A percentile compares a stretch with the other conserved stretches of the same genome.
Evolutionary conservation across 2,797 vertebrate genomes (phyloP).

Genomic region (Amblyopsis hoosieri): DNA sequence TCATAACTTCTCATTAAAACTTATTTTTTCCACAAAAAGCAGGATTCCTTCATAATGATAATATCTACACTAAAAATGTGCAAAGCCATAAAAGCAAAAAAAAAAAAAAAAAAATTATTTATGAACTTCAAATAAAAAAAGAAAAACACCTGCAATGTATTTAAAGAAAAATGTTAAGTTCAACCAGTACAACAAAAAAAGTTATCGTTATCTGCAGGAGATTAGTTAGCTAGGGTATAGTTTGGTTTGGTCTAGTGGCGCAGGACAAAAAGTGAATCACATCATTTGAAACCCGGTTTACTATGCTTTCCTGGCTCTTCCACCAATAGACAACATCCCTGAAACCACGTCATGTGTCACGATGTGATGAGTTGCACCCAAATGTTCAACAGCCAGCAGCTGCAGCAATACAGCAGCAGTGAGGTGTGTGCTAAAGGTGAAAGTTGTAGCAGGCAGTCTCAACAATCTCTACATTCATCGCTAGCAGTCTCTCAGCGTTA

Average conservation of each 20-base stretch:
- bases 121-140: slow-evolving; percentile 11
- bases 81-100: slow-evolving; percentile 27
- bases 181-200: too few species aligned
- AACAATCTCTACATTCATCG: not conserved
- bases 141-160: not conserved
- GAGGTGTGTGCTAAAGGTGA: slow-evolving; percentile 23
- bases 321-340: not conserved
- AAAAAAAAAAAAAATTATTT: not conserved
- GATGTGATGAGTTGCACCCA: slow-evolving; percentile 20
- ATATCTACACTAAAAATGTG: slow-evolving; percentile 28
- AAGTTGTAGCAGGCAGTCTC: not conserved
- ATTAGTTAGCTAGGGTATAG: slow-evolving; percentile 12
- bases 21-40: slow-evolving; percentile 6
- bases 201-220: not conserved
- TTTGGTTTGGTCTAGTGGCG: not conserved
- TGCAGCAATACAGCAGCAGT: slow-evolving; percentile 5
- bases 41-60: not conserved
- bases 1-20: slow-evolving; percentile 32
- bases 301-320: not conserved
- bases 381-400: slow-evolving; percentile 17
- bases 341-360: not conserved
- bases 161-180: too few species aligned
- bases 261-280: slow-evolving; percentile 20
- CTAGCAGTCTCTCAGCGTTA: slow-evolving; percentile 20
- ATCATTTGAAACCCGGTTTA: slow-evolving; percentile 17